These are phyloP conservation scores for Mus spicilegus DNA, from an alignment of 2,113 vertebrate species.

Conservation along the genomic window DNA sequence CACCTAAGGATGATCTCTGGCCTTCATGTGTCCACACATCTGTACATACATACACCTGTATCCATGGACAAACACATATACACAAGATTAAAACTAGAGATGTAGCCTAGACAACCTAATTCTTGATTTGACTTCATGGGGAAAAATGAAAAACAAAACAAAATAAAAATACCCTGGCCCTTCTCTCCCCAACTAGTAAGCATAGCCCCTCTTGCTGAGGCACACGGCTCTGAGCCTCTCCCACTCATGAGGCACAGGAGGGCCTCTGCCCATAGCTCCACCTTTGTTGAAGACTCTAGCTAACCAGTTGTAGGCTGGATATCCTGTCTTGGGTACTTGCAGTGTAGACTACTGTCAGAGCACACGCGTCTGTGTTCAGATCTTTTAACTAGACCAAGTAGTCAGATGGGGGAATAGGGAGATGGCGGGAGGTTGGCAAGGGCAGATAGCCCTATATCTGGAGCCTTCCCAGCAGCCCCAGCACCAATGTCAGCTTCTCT, in stretches of 20 bases:
- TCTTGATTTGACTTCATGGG: neutral
- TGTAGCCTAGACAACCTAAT: neutral
- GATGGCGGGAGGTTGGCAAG: neutral
- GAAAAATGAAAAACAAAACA: neutral
- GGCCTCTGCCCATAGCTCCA: neutral
- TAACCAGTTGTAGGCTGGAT: neutral
- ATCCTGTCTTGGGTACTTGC: neutral
- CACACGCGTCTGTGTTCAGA: neutral
- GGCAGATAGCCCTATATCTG: neutral
- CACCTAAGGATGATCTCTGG: neutral
- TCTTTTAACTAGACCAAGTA: neutral
- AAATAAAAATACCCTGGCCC: neutral
- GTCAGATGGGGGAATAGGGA: neutral
- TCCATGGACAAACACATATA: neutral
- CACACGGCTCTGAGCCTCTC: neutral
- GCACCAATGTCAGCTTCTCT: neutral
- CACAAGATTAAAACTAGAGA: neutral
- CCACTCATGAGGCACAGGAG: neutral
- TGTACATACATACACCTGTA: neutral
- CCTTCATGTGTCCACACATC: neutral
- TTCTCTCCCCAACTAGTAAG: neutral
- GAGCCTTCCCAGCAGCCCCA: neutral
- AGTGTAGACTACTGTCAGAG: neutral
- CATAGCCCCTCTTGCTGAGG: neutral
- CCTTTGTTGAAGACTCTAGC: neutral